Base-by-base conservation (phyloP, 2,888 invertebrate species). In the Ormyrus rosae region DNA sequence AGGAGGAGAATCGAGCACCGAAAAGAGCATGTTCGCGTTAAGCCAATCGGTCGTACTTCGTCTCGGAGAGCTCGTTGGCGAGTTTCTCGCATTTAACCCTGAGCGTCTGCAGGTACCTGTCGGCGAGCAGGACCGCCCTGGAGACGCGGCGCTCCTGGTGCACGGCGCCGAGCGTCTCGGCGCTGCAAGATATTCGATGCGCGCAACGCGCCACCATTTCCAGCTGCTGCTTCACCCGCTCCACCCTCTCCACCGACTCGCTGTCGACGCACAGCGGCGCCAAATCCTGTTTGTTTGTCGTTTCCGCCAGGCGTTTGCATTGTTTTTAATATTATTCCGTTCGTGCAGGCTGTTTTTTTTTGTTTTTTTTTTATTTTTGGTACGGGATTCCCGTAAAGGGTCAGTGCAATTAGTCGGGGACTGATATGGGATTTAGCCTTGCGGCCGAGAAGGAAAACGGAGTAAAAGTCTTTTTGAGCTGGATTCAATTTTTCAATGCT, bases 101-200 rank as follows among this genome's bases (percentile, higher is more conserved):
- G 67, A 90, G 82, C 19, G 87, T 80, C 68, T 87, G 88, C 13
- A 90, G 84, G 74, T 90, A 90, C 68, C 85, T 87, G 81, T 90
- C 90, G 19, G 89, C 88, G 34, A 90, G 83, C 9, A 86, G 83
- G 5, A 89, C 83, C 5, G 88, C 89, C 64, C 86, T 84, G 46
- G 90, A 90, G 9, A 90, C 84, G 60, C 90, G 85, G 46, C 85
- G 85, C 73, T 90, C 90, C 82, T 90, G 90, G 19, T 89, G 88
- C 34, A 90, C 88, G 0, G 90, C 90, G 5, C 90, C 90, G 4
- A 90, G 85, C 6, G 89, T 89, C 80, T 90, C 90, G 61, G 90
- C 88, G 8, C 86, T 84, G 70, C 89, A 89, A 48, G 89, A 90
- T 10, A 90, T 86, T 19, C 86, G 84, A 79, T 87, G 88, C 1